A percentile compares a stretch with the other conserved stretches of the same genome.
phyloP scores from a whole-genome alignment of 1,140 invertebrate genomes.

The Trichogramma pretiosum region DNA sequence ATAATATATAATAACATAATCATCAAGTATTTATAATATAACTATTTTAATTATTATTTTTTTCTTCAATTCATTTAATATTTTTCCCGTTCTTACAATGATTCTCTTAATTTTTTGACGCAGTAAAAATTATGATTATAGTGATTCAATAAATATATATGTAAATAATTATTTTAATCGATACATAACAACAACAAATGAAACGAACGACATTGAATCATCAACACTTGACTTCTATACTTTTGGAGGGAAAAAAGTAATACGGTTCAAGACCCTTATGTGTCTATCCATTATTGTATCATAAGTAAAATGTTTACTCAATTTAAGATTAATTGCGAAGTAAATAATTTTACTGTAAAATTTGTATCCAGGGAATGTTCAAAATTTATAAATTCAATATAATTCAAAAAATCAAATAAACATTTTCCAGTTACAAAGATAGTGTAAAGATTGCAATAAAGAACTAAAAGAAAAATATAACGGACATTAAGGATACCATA shows the following conservation, averaged over 20 bases:
- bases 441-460: no score
- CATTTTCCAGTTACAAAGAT: no score
- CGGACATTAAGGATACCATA: no score
- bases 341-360: slow-evolving; percentile 19
- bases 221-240: slow-evolving; percentile 12
- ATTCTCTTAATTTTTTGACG: slow-evolving; percentile 21
- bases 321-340: no score
- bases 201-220: slow-evolving; percentile 19
- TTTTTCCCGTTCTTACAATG: slow-evolving; percentile 15
- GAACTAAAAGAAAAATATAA: no score
- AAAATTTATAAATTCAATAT: slow-evolving; percentile 16
- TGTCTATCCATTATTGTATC: slow-evolving; percentile 5
- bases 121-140: slow-evolving; percentile 25
- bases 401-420: no score
- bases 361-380: slow-evolving; percentile 23
- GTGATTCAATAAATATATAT: slow-evolving; percentile 32
- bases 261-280: slow-evolving; percentile 18
- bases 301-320: slow-evolving; percentile 18
- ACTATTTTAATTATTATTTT: slow-evolving; percentile 27
- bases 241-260: slow-evolving; percentile 18
- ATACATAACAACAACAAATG: slow-evolving; percentile 30
- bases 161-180: slow-evolving; percentile 28
- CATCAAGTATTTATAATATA: slow-evolving; percentile 28
- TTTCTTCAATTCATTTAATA: slow-evolving; percentile 13
- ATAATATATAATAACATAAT: no score